Evolutionary conservation across 2,888 invertebrate genomes (phyloP).

Genomic region (Ophion costatus): DNA sequence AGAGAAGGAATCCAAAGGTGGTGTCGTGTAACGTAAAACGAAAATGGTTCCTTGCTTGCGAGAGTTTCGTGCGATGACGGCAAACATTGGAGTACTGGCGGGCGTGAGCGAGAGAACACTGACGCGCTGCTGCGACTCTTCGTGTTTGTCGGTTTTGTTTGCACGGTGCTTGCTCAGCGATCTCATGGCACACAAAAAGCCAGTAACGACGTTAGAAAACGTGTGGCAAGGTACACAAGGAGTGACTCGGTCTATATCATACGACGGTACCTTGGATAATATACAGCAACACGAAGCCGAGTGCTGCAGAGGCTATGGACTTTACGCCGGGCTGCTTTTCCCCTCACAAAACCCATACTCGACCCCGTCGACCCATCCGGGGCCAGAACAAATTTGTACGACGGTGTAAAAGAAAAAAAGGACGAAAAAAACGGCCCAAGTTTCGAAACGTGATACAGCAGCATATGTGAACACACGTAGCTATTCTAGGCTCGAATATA

Average conservation of each 20-base stretch:
- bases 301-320: conserved; percentile 26
- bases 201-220: conserved; percentile 74
- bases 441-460: conserved; percentile 54
- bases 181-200: conserved; percentile 65
- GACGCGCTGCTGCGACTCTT: conserved; percentile 60
- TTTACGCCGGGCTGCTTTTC: conserved; percentile 6
- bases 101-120: conserved; percentile 57
- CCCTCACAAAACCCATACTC: conserved; percentile 32
- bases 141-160: conserved; percentile 74
- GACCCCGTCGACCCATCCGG: conserved; percentile 54
- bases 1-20: conserved; percentile 64
- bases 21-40: conserved; percentile 53
- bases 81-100: conserved; percentile 63
- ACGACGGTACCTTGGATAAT: conserved; percentile 37
- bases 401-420: conserved; percentile 68
- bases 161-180: conserved; percentile 66
- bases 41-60: conserved; percentile 43
- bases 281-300: conserved; percentile 44
- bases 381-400: conserved; percentile 73
- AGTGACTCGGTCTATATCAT: conserved; percentile 54
- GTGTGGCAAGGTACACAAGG: conserved; percentile 74
- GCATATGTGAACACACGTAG: conserved; percentile 25
- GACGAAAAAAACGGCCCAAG: conserved; percentile 24
- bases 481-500: conserved; percentile 14
- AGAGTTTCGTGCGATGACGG: conserved; percentile 37